Base-by-base conservation (phyloP, 2,113 vertebrate species). In the Condylura cristata region DNA sequence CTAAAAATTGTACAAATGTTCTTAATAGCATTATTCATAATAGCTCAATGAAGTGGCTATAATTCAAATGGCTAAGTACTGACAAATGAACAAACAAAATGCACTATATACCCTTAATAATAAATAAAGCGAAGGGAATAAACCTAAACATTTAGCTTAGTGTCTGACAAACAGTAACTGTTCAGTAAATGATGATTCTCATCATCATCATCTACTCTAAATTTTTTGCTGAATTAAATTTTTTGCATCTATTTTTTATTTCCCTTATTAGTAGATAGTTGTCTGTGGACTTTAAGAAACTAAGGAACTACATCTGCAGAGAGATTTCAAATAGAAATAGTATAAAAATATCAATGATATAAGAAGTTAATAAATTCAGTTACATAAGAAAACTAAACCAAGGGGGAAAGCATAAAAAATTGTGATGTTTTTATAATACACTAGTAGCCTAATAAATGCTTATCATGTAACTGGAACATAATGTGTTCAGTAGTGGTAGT, bases 241-340 rank as follows among this genome's bases (percentile, higher is more conserved):
- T 90, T 88, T 83, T 41, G 24, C 32, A 91, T 88, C 30, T 60
- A 10, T 12, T 88, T 84, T 80, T 91, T 75, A 87, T 75, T 74
- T 80, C 39, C 34, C 28, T 82, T 83, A 7, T 92, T 65, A 48
- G 75, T n/a, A 76, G 17, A 32, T 37, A 78, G 4, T 83, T 8
- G n/a, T 30, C 14, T 75, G 4, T 81, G 65, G 53, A n/a, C 30
- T 82, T 58, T 89, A 76, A 78, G 63, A 79, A 56, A 56, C 20
- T 56, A 22, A 56, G 20, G 53, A 8, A 56, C 53, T 56, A 56
- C 20, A 56, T 6, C 53, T 56, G 20, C 2, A 6, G 51, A 3
- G 53, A 56, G 53, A 56, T 22, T 22, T 7, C 7, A 22, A 56
- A 22, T 56, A 56, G 2, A 51, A 51, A 48, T 53, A 2, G 16